phyloP scores from a whole-genome alignment of 2,888 invertebrate species.

The Parascotia fuliginaria region DNA sequence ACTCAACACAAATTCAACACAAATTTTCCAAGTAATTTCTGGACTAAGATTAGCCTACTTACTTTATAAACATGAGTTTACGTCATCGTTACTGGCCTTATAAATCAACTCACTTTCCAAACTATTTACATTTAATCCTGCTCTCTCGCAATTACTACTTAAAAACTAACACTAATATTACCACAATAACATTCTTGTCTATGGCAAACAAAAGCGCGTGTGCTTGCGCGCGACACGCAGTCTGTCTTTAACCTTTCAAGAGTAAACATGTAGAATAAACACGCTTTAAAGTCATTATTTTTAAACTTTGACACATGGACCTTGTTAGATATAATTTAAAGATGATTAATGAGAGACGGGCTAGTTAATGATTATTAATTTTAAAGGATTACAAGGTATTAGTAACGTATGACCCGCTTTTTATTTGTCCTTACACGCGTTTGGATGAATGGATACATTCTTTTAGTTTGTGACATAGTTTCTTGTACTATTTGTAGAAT shows the following conservation, averaged over 20 bases:
- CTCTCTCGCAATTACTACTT: slow-evolving; percentile 4
- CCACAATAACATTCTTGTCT: slow-evolving; percentile 58
- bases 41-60: too few relatives aligned
- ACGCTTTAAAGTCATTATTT: slow-evolving; percentile 59
- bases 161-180: slow-evolving; percentile 37
- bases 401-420: slow-evolving; percentile 52
- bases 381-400: slow-evolving; percentile 69
- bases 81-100: too few relatives aligned
- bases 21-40: too few relatives aligned
- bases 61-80: too few relatives aligned
- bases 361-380: slow-evolving; percentile 68
- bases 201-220: slow-evolving; percentile 60
- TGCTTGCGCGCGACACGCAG: slow-evolving; percentile 60
- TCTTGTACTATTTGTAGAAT: slow-evolving; percentile 7
- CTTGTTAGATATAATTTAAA: slow-evolving; percentile 51
- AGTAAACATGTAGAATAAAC: slow-evolving; percentile 48
- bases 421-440: slow-evolving; percentile 28
- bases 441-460: slow-evolving; percentile 43
- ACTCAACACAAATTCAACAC: too few relatives aligned
- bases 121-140: slow-evolving; percentile 17
- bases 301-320: slow-evolving; percentile 49
- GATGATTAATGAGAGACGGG: slow-evolving; percentile 43
- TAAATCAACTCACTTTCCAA: slow-evolving; percentile 5
- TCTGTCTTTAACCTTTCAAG: slow-evolving; percentile 60
- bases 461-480: slow-evolving; percentile 20